phyloP scores from a whole-genome alignment of 2,797 vertebrate species.

The Falco naumanni region DNA sequence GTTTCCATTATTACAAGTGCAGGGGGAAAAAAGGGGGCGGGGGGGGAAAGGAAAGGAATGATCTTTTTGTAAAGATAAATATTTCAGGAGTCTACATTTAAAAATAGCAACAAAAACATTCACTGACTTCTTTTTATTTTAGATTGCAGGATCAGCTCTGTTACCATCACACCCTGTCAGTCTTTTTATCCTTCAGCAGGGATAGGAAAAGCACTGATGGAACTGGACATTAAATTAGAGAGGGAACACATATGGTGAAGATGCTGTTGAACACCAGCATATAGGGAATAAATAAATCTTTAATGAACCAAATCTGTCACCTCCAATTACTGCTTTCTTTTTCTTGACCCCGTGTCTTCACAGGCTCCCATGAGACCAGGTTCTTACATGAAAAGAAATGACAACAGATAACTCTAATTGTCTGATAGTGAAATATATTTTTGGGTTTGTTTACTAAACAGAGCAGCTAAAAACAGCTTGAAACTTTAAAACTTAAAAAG shows the following conservation, averaged over 20 bases:
- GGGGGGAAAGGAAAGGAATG: accelerated
- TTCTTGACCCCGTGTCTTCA: not conserved
- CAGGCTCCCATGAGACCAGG: not conserved
- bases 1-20: not conserved
- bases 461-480: not conserved
- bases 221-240: not conserved
- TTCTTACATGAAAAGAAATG: not conserved
- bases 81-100: not conserved
- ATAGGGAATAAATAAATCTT: constrained; percentile 24
- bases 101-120: not conserved
- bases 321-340: not conserved
- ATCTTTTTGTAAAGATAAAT: not conserved
- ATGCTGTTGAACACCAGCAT: not conserved
- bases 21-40: not conserved
- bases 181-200: not conserved
- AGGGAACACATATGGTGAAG: not conserved
- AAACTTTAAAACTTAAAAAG: not conserved
- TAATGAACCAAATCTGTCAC: constrained; percentile 26
- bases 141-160: not conserved
- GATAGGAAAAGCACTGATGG: not conserved
- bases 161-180: not conserved
- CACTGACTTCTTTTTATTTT: not conserved
- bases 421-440: not conserved
- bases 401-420: not conserved
- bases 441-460: not conserved